Conservation (phyloP, 2,797 vertebrate species). For the Macropodus opercularis region DNA sequence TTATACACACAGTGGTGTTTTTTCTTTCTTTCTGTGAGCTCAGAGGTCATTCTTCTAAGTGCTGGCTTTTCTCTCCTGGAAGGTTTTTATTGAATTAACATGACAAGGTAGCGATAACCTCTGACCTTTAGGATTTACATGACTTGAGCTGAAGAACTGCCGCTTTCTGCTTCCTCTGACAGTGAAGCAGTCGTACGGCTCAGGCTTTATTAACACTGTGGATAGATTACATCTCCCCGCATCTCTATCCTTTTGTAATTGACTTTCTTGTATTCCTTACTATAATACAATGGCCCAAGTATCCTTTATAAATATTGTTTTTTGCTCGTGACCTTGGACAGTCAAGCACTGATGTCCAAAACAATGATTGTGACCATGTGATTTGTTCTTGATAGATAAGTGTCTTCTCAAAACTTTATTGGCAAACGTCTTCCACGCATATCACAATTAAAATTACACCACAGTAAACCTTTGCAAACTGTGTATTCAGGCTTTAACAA, state of each 20-base stretch:
- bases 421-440: no score
- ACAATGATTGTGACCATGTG: no score
- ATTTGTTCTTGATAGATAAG: no score
- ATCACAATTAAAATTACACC: no score
- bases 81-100: conserved; percentile 66
- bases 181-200: conserved; percentile 32
- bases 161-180: conserved; percentile 18
- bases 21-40: not conserved
- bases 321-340: not conserved
- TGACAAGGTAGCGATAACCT: conserved; percentile 61
- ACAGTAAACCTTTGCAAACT: no score
- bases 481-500: no score
- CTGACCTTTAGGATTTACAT: conserved; percentile 55
- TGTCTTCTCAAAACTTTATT: no score
- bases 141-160: conserved; percentile 37
- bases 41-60: conserved; percentile 30
- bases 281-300: not conserved
- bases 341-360: not conserved
- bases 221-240: conserved; percentile 39
- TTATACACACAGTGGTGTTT: no score
- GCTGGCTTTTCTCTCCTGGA: conserved; percentile 12
- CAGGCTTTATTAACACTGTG: conserved; percentile 55
- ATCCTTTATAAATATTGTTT: not conserved
- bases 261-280: not conserved
- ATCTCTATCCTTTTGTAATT: conserved; percentile 14